Evolutionary conservation across 2,888 invertebrate species (phyloP), one percentile per base, ranked within the genome.

Genomic region (Dexiosoma caninum): DNA sequence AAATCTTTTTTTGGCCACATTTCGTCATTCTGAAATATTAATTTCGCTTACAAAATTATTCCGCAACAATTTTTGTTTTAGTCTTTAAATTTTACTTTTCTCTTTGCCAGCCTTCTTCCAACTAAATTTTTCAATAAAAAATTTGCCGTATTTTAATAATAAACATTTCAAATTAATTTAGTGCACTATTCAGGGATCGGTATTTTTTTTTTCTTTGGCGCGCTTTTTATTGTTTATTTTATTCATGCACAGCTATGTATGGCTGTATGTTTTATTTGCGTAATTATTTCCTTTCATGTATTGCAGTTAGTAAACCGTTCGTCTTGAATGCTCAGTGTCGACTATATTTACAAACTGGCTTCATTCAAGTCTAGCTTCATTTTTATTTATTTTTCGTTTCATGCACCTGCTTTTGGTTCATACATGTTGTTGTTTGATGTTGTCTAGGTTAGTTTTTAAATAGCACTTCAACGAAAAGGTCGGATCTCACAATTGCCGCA

Each of bases 301-400:
- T 7, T 12, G 14, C 6, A 14, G 21, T 23, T 59, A 44, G 27
- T 7, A 42, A 70, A 67, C 66, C 60, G 51, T 21, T 74, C 64
- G 42, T 64, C 44, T 77, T 69, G 40, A 81, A 64, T 59, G 67
- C 64, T 64, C 62, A 64, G 51, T 51, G 23, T 77, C 53, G 16
- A 81, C 81, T 81, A 57, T 14, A 35, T 57, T 74, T 64, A 62
- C 27, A 44, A 51, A 46, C 14, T 55, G 10, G 21, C 23, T 37
- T 16, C 10, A 23, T 19, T 66, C 32, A 77, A 77, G 72, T 49
- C 57, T 44, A 64, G 72, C 72, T 74, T 74, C 19, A 57, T 51
- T 55, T 53, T n/a, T n/a, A n/a, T n/a, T n/a, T n/a, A n/a, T n/a
- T n/a, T 42, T 27, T 51, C 42, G 12, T 64, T 55, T 62, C 27